A percentile compares a stretch with the other conserved stretches of the same genome.
These are phyloP conservation scores for Dione vanillae DNA, from an alignment of 2,888 invertebrate genomes.

Conservation along the genomic window DNA sequence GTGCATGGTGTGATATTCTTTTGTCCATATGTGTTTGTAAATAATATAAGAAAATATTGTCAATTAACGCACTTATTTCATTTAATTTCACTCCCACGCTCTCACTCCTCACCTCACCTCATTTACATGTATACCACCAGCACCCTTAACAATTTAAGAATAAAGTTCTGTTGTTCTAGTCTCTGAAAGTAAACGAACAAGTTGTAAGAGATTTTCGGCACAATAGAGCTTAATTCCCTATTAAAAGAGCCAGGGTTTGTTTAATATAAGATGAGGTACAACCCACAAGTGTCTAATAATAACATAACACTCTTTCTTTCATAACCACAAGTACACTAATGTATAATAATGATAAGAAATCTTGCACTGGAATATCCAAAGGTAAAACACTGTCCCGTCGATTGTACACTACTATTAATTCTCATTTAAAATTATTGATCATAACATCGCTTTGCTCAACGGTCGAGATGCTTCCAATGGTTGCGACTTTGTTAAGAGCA, in stretches of 20 bases:
- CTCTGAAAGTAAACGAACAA: background rate
- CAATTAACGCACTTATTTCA: conserved; percentile 82
- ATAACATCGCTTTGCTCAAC: conserved; percentile 79
- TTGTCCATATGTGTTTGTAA: conserved; percentile 75
- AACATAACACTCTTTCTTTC: conserved; percentile 31
- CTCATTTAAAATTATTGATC: conserved; percentile 60
- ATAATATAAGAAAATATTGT: conserved; percentile 80
- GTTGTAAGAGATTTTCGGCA: conserved; percentile 16
- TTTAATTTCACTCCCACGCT: conserved; percentile 72
- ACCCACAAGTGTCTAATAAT: conserved; percentile 28
- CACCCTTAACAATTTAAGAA: conserved; percentile 50
- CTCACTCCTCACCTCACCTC: conserved; percentile 71
- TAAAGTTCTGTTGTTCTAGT: conserved; percentile 56
- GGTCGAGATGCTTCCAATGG: conserved; percentile 76
- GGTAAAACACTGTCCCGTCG: conserved; percentile 29
- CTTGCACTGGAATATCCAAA: conserved; percentile 28
- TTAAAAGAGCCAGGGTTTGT: conserved; percentile 25
- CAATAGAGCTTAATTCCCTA: conserved; percentile 43
- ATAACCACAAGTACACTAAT: conserved; percentile 40
- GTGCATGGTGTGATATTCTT: conserved; percentile 84
- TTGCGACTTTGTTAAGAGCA: conserved; percentile 69
- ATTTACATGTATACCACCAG: conserved; percentile 52
- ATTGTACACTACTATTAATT: conserved; percentile 32
- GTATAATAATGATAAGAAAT: conserved; percentile 18
- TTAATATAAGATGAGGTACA: conserved; percentile 33